phyloP scores from a whole-genome alignment of 2,888 invertebrate genomes.

The Megalurothrips usitatus region DNA sequence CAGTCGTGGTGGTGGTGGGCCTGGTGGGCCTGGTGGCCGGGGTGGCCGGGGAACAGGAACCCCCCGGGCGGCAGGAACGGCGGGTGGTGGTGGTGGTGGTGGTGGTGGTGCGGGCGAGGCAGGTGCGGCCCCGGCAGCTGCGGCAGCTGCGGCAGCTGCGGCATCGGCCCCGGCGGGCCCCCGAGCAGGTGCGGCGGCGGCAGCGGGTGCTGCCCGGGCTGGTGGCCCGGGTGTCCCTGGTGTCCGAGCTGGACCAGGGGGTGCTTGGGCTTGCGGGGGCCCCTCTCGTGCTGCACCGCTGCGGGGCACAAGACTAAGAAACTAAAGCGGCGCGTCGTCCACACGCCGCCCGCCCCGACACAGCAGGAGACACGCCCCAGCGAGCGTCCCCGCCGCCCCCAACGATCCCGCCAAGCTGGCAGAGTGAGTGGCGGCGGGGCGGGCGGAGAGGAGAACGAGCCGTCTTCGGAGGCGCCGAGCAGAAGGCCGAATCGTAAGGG shows the following conservation, averaged over 20 bases:
- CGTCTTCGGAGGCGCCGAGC: too few species aligned
- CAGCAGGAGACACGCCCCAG: too few species aligned
- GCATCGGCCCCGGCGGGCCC: slow-evolving; percentile 44
- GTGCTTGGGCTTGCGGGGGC: slow-evolving; percentile 88
- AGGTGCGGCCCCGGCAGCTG: neutral
- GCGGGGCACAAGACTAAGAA: slow-evolving; percentile 42
- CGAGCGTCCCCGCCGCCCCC: too few species aligned
- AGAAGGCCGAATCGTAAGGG: too few species aligned
- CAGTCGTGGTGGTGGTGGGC: slow-evolving; percentile 47
- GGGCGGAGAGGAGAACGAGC: too few species aligned
- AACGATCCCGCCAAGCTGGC: too few species aligned
- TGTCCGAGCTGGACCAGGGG: slow-evolving; percentile 43
- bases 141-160: slow-evolving; percentile 35
- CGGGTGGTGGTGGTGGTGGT: neutral
- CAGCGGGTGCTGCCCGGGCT: slow-evolving; percentile 39
- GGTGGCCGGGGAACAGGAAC: slow-evolving; percentile 44
- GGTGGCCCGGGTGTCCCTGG: slow-evolving; percentile 40
- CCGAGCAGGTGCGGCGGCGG: slow-evolving; percentile 4
- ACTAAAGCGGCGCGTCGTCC: too few species aligned
- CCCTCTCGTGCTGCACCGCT: slow-evolving; percentile 97
- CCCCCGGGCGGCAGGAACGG: slow-evolving; percentile 36
- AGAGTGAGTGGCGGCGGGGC: too few species aligned
- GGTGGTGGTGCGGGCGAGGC: slow-evolving; percentile 41
- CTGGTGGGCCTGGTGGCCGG: slow-evolving; percentile 45
- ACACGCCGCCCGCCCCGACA: too few species aligned